Evolutionary conservation across 2,888 invertebrate species (phyloP), one percentile per base, ranked within the genome.

Genomic region (Acronicta leporina): DNA sequence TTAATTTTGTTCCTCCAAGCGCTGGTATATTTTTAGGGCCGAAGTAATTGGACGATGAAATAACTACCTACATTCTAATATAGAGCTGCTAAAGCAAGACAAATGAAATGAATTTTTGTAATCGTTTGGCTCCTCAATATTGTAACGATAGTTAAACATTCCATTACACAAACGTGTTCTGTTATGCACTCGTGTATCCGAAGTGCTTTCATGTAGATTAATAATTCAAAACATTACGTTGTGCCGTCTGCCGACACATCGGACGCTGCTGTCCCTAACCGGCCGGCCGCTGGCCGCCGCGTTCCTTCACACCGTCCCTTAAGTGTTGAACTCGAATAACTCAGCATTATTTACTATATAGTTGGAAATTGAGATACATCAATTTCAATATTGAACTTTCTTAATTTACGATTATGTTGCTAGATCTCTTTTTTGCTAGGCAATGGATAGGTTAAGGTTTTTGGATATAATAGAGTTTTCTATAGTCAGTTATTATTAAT

Each of bases 161-260:
- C 38, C 38, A 38, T 38, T 38, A 38, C 8, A n/a, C 38, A 8
- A 7, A n/a, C 38, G n/a, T 13, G 38, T 38, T 38, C 5, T n/a
- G n/a, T 38, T 38, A 38, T 38, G 38, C 38, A 38, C 38, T 38
- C n/a, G n/a, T n/a, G 38, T 38, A 38, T 38, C 38, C n/a, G n/a
- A 38, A 38, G 38, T n/a, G n/a, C 38, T 38, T 38, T n/a, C 38
- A n/a, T 38, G n/a, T 13, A 38, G 1, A 38, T 38, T 38, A 38
- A 38, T 38, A 38, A 38, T 38, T 38, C 38, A 38, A 38, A 38
- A n/a, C 38, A 38, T 6, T 38, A n/a, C 38, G 38, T n/a, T 1
- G 33, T 33, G 38, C n/a, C n/a, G 38, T n/a, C n/a, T 38, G 38
- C 38, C 7, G n/a, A 1, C n/a, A n/a, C n/a, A 13, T 38, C n/a